Conservation (phyloP, 2,797 vertebrate genomes). For the Discoglossus pictus region DNA sequence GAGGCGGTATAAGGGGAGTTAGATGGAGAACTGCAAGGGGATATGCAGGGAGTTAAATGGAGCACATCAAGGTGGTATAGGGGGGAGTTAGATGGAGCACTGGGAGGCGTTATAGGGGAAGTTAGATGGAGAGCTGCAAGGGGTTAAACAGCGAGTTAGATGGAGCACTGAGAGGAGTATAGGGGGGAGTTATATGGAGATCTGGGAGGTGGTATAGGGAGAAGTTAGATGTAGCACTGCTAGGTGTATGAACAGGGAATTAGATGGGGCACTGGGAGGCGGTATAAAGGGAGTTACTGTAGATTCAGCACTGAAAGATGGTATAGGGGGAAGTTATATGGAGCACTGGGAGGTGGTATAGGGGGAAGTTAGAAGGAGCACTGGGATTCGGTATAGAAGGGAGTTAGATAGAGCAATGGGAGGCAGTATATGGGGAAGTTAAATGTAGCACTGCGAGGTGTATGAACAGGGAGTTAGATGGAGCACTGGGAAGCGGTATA, state of each 20-base stretch:
- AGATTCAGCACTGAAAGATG: background rate
- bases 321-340: slow-evolving; percentile 4
- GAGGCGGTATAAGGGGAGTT: too few relatives aligned
- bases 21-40: too few relatives aligned
- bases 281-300: background rate
- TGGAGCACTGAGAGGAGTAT: background rate
- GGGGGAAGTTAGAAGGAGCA: background rate
- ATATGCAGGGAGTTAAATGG: too few relatives aligned
- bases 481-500: too few relatives aligned
- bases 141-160: too few relatives aligned
- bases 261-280: background rate
- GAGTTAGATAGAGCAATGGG: background rate
- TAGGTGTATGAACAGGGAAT: too few relatives aligned
- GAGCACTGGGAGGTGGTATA: background rate
- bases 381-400: background rate
- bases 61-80: too few relatives aligned
- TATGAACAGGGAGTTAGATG: too few relatives aligned
- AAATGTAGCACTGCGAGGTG: background rate
- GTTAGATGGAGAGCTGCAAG: too few relatives aligned
- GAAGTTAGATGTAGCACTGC: background rate
- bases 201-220: background rate
- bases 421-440: background rate
- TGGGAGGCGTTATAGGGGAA: too few relatives aligned
- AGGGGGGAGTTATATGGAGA: slow-evolving; percentile 1
- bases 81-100: too few relatives aligned